Base-by-base conservation (phyloP, 2,888 invertebrate genomes). In the Dryocosmus kuriphilus region DNA sequence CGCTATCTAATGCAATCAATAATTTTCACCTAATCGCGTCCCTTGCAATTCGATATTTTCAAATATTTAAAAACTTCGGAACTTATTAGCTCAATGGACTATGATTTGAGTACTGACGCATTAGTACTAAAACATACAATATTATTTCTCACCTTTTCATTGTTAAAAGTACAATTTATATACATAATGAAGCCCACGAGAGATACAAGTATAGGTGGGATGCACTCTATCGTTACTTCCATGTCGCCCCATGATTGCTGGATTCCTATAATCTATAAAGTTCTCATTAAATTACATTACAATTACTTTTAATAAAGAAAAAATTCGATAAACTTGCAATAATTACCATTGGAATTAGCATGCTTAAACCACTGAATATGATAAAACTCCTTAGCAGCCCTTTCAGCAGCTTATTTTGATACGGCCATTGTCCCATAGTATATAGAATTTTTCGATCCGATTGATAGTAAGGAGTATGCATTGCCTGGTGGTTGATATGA, bases 121-220 rank as follows among this genome's bases (percentile, higher is more conserved):
- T 11, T 11, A 46, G n/a, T 0, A 51, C 1, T n/a, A 51, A 8
- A 7, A n/a, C 8, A 8, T n/a, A 51, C 7, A 51, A 51, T 8
- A n/a, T 51, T 51, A n/a, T n/a, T n/a, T n/a, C 41, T 51, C n/a
- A 51, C 51, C 51, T 51, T 51, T 2, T 5, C 51, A 51, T 51
- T 51, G 51, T 51, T 51, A n/a, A 5, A 8, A 51, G n/a, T n/a
- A 51, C 8, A 6, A 51, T 51, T 51, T 51, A 51, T 51, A n/a
- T 51, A 51, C 51, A 51, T 51, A n/a, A 51, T 51, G 51, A 51
- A 51, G n/a, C 51, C 51, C 51, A 51, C 51, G 51, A 51, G 2
- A 51, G 51, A n/a, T 8, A 51, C 51, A n/a, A 51, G 51, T 51
- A 51, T 51, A 51, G 51, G 51, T n/a, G 51, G 51, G n/a, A 51